phyloP scores from a whole-genome alignment of 2,888 invertebrate genomes.

The Elgonia sp. region DNA sequence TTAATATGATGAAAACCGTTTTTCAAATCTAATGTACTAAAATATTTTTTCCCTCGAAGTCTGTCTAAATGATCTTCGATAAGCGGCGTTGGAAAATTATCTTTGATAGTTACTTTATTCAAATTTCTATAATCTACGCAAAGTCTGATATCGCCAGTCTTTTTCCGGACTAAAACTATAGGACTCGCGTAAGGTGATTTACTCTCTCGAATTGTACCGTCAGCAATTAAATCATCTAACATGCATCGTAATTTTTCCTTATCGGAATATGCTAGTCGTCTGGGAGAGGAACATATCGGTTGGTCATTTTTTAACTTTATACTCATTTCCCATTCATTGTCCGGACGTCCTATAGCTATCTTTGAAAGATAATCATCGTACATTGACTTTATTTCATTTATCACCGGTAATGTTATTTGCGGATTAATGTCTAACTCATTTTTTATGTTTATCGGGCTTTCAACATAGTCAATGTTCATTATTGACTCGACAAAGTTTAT shows the following conservation, averaged over 20 bases:
- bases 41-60: conserved; percentile 79
- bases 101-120: conserved; percentile 79
- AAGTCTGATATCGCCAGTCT: conserved; percentile 76
- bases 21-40: conserved; percentile 81
- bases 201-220: conserved; percentile 64
- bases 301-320: conserved; percentile 42
- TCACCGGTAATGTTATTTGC: no score
- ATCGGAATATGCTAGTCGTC: conserved; percentile 65
- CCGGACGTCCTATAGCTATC: no score
- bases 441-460: no score
- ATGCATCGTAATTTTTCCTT: conserved; percentile 55
- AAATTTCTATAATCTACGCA: conserved; percentile 80
- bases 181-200: conserved; percentile 79
- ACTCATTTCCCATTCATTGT: conserved; percentile 29
- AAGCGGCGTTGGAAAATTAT: conserved; percentile 77
- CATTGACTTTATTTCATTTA: no score
- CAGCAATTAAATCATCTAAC: conserved; percentile 43
- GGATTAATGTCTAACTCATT: no score
- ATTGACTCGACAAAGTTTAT: no score
- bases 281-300: conserved; percentile 58
- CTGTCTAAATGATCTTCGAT: conserved; percentile 81
- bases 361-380: no score
- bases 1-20: conserved; percentile 81
- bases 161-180: conserved; percentile 78
- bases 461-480: no score